Base-by-base conservation (phyloP, 1,140 invertebrate genomes). In the Plutomurus gul region DNA sequence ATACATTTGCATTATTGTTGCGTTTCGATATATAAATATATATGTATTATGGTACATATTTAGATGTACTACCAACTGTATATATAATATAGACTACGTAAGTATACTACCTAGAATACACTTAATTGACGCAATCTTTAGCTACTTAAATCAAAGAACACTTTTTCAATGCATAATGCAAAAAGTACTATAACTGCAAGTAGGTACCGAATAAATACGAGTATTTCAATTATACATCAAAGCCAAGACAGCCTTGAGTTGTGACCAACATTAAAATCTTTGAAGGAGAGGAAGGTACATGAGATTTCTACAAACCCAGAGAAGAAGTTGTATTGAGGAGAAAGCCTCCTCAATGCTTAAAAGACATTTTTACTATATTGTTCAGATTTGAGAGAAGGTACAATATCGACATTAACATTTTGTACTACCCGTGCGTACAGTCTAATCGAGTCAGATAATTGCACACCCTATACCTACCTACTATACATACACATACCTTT, bases 241-340 rank as follows among this genome's bases (percentile, higher is more conserved):
- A 65, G 56, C 56, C 56, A 65, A 65, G 30, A 27, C 25, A 65
- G 56, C 56, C 56, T 65, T 65, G 56, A 65, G 56, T 65, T 65
- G 56, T 65, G 56, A 65, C 27, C 25, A 65, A 65, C 30, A 33
- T 10, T 65, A 30, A 60, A 60, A 13, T 65, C 16, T 65, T 56
- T 65, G 27, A 4, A 65, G n/a, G 56, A n/a, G 30, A 22, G 25
- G 47, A 49, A 49, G 20, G 20, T 47, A 47, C 51, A 65, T n/a
- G 56, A 65, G 56, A 65, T 65, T 65, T 65, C 27, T 65, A n/a
- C 30, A 65, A 65, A 18, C 4, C 10, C n/a, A 8, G n/a, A 43
- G 10, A 43, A 13, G 39, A 43, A 33, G 22, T 30, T 33, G 27
- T 65, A 11, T 65, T 65, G 56, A 27, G 27, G 27, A 65, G 36